Base-by-base conservation (phyloP, 2,888 invertebrate genomes). In the Anoplius nigerrimus region DNA sequence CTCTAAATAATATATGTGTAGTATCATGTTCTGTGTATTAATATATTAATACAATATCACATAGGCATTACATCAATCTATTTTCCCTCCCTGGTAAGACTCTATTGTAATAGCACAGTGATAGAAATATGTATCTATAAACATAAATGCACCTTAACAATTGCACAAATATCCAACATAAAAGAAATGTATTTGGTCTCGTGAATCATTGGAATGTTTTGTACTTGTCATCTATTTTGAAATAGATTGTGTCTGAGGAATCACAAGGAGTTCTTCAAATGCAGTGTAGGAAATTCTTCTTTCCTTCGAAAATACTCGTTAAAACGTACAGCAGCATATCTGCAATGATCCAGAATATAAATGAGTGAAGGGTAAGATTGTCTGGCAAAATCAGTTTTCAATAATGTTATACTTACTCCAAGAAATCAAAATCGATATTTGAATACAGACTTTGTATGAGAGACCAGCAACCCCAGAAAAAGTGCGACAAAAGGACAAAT, bases 391-490 rank as follows among this genome's bases (percentile, higher is more conserved):
- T 6, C 34, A 48, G 3, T n/a, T 15, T 68, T 45, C 6, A 34
- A 24, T n/a, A 21, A 43, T 43, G 48, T 45, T 27, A 48, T 68
- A 90, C 93, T 92, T 91, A 98, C 97, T 92, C 92, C 79, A 95
- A 91, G 90, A 95, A 98, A 90, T 98, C 97, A 89, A 97, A 98
- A 84, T 97, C 94, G 78, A 98, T 97, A 67, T 91, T 91, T 15
- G 98, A 98, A 90, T 95, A 92, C 89, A 95, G 93, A 11, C 95
- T 94, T 89, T 98, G 98, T 65, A 98, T 94, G 1, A 98, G 90
- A 0, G 95, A 93, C 98, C 98, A 98, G 61, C 97, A 90, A 2
- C 95, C 95, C 98, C 98, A 98, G 80, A 97, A 92, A 78, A 97
- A 93, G 89, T 98, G 96, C 0, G 96, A 92, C 6, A 94, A 92